Base-by-base conservation (phyloP, 92 coral and sea anemone genomes). In the Epizoanthus stellaris region DNA sequence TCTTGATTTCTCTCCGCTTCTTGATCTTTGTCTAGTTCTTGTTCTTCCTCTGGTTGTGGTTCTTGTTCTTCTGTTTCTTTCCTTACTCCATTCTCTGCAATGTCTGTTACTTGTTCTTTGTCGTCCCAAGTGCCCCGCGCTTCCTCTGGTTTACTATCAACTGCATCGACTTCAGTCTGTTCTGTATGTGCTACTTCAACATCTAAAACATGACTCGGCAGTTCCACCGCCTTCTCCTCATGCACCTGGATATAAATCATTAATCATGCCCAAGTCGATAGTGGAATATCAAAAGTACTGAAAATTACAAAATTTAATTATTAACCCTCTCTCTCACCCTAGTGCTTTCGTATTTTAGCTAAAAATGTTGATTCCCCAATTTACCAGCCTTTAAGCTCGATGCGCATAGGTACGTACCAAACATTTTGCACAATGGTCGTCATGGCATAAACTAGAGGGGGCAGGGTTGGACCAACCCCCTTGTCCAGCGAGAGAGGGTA, bases 31-130 rank as follows among this genome's bases (percentile, higher is more conserved):
- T 85, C 85, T 13, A 6, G 30, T 36, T 81, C 87, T 30, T 69
- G 74, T 45, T 80, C 84, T 20, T 84, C 85, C 60, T 56, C 86
- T 2, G 14, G 47, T 52, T 72, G 70, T 15, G 20, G 67, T 11
- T 75, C 67, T 16, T 45, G 58, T 12, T 76, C 67, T 34, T 9
- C 6, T 25, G 36, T 30, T 36, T 42, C 65, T 21, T 72, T 47
- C 9, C 14, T 9, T 69, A 76, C 75, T 16, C 45, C 86, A 62
- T 64, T 65, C 45, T 36, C 49, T 17, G 58, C 80, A 62, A 54
- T 60, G 20, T 75, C 66, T 75, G 87, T 68, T 14, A 11, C 79
- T 34, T 89, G 85, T 49, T 77, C 88, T 14, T 56, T 71, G n/a
- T 80, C 79, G 79, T 82, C 85, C 65, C 60, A 66, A 40, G 54